phyloP scores from a whole-genome alignment of 2,888 invertebrate species.

The Chrysodeixis includens region DNA sequence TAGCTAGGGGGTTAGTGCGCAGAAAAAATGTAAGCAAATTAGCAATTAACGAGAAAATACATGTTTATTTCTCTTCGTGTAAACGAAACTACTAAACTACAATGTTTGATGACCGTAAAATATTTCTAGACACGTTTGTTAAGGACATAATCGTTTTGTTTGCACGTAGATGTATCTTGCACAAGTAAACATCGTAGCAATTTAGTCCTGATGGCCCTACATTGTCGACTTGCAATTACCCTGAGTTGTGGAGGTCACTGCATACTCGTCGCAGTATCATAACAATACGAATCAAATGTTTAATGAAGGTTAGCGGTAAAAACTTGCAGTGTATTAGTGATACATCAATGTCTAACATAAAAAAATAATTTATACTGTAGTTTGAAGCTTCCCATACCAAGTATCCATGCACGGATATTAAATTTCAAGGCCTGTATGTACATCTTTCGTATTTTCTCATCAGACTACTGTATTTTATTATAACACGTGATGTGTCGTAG shows the following conservation, averaged over 20 bases:
- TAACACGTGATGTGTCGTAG: no score
- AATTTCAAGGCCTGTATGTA: no score
- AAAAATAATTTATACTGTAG: no score
- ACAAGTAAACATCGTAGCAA: constrained; percentile 18
- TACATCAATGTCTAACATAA: no score
- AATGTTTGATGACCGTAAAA: constrained; percentile 7
- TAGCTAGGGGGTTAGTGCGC: no score
- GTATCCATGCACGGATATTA: no score
- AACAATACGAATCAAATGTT: constrained; percentile 52
- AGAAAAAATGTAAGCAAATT: background rate
- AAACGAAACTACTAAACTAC: background rate
- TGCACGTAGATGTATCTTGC: constrained; percentile 31
- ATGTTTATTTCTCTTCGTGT: constrained; percentile 2
- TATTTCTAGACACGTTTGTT: constrained; percentile 11
- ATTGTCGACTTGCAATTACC: constrained; percentile 45
- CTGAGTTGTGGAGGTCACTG: constrained; percentile 41
- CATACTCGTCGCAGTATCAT: constrained; percentile 36
- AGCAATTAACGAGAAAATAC: background rate
- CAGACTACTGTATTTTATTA: no score
- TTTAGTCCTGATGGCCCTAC: constrained; percentile 41
- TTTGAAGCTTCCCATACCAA: no score
- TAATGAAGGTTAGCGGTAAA: constrained; percentile 39
- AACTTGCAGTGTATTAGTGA: constrained; percentile 9
- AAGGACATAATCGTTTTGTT: constrained; percentile 13
- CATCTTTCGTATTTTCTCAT: no score